Evolutionary conservation across 2,888 invertebrate species (phyloP).

Genomic region (Mesorhabditis belari): DNA sequence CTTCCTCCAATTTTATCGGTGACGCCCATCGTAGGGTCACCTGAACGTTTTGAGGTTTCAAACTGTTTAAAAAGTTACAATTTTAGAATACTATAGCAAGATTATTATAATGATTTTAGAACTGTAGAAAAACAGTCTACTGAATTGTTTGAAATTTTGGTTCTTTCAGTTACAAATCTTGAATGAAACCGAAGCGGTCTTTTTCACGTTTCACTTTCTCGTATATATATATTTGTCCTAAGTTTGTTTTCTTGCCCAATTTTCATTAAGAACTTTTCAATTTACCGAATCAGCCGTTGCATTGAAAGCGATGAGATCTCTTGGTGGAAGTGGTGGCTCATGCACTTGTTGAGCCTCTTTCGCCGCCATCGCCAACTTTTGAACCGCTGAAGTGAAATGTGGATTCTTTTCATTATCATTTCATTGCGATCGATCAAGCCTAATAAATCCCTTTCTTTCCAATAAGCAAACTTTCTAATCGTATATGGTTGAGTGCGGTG

Average conservation of each 20-base stretch:
- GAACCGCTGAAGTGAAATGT: not conserved
- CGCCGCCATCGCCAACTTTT: not conserved
- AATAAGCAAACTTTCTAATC: conserved; percentile 25
- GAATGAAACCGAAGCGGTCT: too few species aligned
- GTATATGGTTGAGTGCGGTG: conserved; percentile 46
- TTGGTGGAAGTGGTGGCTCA: conserved; percentile 36
- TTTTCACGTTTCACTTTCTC: too few species aligned
- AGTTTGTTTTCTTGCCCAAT: too few species aligned
- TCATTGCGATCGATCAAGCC: not conserved
- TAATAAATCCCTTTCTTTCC: not conserved
- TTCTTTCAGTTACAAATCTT: too few species aligned
- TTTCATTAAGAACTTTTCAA: too few species aligned
- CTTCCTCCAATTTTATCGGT: conserved; percentile 30
- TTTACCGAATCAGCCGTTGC: conserved; percentile 49
- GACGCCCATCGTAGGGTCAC: conserved; percentile 28
- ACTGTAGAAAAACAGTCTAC: too few species aligned
- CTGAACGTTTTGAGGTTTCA: conserved; percentile 28
- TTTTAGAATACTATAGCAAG: too few species aligned
- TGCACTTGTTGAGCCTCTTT: not conserved
- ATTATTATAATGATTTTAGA: too few species aligned
- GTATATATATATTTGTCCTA: too few species aligned
- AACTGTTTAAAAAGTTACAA: too few species aligned
- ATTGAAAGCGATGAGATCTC: conserved; percentile 37
- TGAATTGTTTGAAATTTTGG: too few species aligned
- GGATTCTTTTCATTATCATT: not conserved